Evolutionary conservation across 2,888 invertebrate genomes (phyloP).

Genomic region (Harpalus rubripes): DNA sequence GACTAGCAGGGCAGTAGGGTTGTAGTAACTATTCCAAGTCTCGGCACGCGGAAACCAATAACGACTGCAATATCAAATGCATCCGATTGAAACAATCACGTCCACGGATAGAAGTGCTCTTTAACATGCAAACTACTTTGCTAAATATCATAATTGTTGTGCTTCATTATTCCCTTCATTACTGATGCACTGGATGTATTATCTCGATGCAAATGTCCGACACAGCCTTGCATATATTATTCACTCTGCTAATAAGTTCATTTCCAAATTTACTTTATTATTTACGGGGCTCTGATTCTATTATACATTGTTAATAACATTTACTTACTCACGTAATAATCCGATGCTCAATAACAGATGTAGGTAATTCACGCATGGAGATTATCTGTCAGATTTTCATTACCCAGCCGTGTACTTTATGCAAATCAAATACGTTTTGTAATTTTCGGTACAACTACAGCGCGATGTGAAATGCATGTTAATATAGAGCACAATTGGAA

Average conservation of each 20-base stretch:
- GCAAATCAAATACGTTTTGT: neutral
- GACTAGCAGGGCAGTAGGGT: neutral
- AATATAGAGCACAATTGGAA: too few species aligned
- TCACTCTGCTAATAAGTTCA: constrained; percentile 33
- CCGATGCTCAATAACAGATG: neutral
- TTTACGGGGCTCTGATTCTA: constrained; percentile 3
- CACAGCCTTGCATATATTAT: constrained; percentile 49
- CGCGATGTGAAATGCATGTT: too few species aligned
- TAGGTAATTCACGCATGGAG: neutral
- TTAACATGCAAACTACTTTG: constrained; percentile 63
- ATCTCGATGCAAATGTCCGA: constrained; percentile 50
- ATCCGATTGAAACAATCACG: constrained; percentile 33
- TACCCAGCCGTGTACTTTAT: neutral
- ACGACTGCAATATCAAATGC: constrained; percentile 2
- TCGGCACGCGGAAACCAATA: constrained; percentile 16
- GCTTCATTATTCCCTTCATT: constrained; percentile 64
- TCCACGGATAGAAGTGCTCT: constrained; percentile 12
- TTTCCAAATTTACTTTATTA: constrained; percentile 14
- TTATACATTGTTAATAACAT: neutral
- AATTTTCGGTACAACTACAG: too few species aligned
- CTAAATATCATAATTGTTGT: constrained; percentile 66
- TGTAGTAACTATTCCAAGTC: too few species aligned
- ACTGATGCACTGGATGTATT: constrained; percentile 55
- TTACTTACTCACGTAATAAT: neutral
- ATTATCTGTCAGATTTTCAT: neutral